A percentile compares a stretch with the other conserved stretches of the same genome.
These are phyloP conservation scores for Phorcus lineatus DNA, from an alignment of 2,888 invertebrate species.

Conservation along the genomic window DNA sequence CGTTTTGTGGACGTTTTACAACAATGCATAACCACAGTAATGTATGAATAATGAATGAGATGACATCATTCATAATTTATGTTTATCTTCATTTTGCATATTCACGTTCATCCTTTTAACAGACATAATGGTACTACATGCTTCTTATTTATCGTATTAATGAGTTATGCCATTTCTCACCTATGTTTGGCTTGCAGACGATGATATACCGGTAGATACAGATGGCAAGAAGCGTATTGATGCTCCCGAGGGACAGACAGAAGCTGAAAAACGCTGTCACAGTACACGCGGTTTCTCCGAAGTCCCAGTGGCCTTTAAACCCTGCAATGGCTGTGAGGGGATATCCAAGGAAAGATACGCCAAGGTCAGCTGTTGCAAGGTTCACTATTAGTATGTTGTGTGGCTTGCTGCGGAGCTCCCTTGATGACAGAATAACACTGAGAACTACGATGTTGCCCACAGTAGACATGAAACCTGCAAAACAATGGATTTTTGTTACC, in stretches of 20 bases:
- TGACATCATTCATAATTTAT: too few relatives aligned
- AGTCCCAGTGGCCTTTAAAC: conserved; percentile 38
- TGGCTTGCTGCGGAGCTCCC: not conserved
- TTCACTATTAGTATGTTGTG: conserved; percentile 8
- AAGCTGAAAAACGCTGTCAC: conserved; percentile 40
- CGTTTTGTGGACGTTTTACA: too few relatives aligned
- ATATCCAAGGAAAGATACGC: conserved; percentile 26
- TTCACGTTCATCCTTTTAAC: too few relatives aligned
- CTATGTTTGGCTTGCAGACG: conserved; percentile 39
- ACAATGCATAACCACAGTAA: too few relatives aligned
- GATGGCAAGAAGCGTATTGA: conserved; percentile 37
- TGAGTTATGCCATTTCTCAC: conserved; percentile 32
- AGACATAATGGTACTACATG: too few relatives aligned
- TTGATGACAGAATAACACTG: not conserved
- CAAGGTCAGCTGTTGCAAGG: conserved; percentile 25
- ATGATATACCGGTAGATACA: conserved; percentile 40
- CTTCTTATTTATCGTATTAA: too few relatives aligned
- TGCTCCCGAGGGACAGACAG: conserved; percentile 30
- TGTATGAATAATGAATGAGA: too few relatives aligned
- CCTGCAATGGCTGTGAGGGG: conserved; percentile 34
- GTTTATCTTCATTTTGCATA: too few relatives aligned
- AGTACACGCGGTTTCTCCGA: conserved; percentile 33
- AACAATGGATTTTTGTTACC: not conserved
- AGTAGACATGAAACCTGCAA: not conserved
- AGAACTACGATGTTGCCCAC: conserved; percentile 11